Conservation (phyloP, 2,888 invertebrate genomes). For the Muschampia plurimacula region DNA sequence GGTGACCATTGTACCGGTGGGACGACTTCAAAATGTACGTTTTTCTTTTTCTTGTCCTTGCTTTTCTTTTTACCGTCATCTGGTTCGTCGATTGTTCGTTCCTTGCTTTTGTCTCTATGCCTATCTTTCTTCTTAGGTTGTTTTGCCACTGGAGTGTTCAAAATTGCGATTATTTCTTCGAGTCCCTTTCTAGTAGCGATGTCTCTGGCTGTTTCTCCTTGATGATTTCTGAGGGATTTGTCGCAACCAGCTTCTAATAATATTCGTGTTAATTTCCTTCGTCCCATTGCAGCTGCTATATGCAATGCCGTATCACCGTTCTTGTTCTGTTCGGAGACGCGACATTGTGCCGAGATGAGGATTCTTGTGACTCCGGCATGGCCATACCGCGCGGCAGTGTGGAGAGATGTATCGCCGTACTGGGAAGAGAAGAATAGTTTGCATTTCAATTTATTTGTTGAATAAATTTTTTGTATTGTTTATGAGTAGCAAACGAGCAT, state of each 20-base stretch:
- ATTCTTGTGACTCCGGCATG: constrained; percentile 98
- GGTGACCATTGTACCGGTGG: constrained; percentile 91
- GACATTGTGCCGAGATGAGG: constrained; percentile 95
- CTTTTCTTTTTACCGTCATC: constrained; percentile 76
- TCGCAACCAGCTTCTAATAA: constrained; percentile 94
- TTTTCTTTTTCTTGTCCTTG: constrained; percentile 80
- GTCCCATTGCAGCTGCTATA: constrained; percentile 97
- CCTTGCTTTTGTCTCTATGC: constrained; percentile 79
- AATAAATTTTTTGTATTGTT: not conserved
- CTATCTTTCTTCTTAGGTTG: constrained; percentile 73
- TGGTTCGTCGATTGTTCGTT: constrained; percentile 83
- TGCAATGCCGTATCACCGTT: constrained; percentile 98
- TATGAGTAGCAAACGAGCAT: no score
- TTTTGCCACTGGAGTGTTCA: constrained; percentile 85
- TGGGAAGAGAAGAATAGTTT: constrained; percentile 65
- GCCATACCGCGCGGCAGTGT: constrained; percentile 97
- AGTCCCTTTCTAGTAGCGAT: constrained; percentile 95
- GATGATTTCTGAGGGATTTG: constrained; percentile 89
- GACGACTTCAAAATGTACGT: constrained; percentile 81
- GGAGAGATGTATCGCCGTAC: constrained; percentile 98
- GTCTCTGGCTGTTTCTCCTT: constrained; percentile 95
- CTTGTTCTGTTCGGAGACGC: constrained; percentile 96
- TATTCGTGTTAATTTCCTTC: constrained; percentile 95
- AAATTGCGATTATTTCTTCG: constrained; percentile 92
- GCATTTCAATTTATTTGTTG: not conserved